Evolutionary conservation across 2,888 invertebrate species (phyloP), one percentile per base, ranked within the genome.

Genomic region (Tridacna crocea): DNA sequence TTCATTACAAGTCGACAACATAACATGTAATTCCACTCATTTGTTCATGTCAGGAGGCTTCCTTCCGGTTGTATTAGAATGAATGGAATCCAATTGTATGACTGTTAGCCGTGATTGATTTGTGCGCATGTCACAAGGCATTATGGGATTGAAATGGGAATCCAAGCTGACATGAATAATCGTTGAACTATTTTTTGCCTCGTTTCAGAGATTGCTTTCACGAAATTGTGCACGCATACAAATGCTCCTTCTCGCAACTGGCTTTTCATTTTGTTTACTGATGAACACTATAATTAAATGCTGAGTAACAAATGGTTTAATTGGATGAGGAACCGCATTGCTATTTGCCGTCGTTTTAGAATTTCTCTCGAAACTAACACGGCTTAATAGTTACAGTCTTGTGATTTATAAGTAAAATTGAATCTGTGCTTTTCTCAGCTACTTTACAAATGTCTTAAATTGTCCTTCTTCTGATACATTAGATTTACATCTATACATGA

Each of bases 1-100:
- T 87, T 87, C 86, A 82, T 84, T 87, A 87, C 76, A 58, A 77
- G 72, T 70, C 75, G 75, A 74, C 77, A 72, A 68, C 70, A 72
- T 73, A 78, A 82, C 84, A 76, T 84, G 82, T 87, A 87, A 87
- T 87, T 82, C 84, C 82, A 76, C 84, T 82, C 86, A 87, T 87
- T 87, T 87, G 84, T 87, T 80, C 84, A 82, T 84, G 86, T 87
- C 86, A 82, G 79, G 80, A 70, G 75, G 76, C 79, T 84, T 87
- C 83, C 86, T 84, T 82, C 82, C 78, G 79, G 48, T 66, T 72
- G 61, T 74, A 73, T 77, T 77, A 78, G 75, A 83, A 80, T 78
- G 83, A 82, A 82, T 83, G 86, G 78, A 78, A 83, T 82, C 80
- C 82, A 80, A 86, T 86, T 83, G 86, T 83, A 72, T 75, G 61